These are phyloP conservation scores for Cotesia vestalis DNA, from an alignment of 1,140 invertebrate genomes.

Conservation along the genomic window DNA sequence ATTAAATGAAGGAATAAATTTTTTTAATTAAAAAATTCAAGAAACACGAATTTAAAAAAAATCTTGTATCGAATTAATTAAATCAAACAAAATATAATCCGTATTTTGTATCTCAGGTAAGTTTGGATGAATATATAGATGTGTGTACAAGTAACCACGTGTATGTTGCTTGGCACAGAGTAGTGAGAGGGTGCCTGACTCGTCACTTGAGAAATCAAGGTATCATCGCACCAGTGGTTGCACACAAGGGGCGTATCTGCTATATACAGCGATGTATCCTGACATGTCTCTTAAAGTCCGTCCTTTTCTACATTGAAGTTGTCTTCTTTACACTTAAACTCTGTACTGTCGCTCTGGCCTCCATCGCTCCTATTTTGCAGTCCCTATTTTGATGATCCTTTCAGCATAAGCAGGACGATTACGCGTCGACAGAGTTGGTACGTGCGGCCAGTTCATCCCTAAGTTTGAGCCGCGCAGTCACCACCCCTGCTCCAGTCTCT, in stretches of 20 bases:
- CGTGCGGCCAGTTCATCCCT: slow-evolving; percentile 39
- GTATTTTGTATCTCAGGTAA: too few relatives aligned
- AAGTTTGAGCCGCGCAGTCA: slow-evolving; percentile 31
- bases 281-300: slow-evolving; percentile 19
- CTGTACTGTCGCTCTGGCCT: not conserved
- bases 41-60: too few relatives aligned
- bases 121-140: too few relatives aligned
- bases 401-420: slow-evolving; percentile 32
- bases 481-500: slow-evolving; percentile 22
- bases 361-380: not conserved
- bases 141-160: not conserved
- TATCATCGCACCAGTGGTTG: slow-evolving; percentile 65
- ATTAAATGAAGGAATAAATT: too few relatives aligned
- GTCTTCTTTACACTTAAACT: slow-evolving; percentile 29
- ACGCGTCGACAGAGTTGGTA: slow-evolving; percentile 37
- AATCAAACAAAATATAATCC: too few relatives aligned
- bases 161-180: not conserved
- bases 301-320: not conserved
- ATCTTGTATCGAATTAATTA: too few relatives aligned
- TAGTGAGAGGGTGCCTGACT: slow-evolving; percentile 53
- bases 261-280: slow-evolving; percentile 35
- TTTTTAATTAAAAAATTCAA: too few relatives aligned
- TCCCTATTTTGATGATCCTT: slow-evolving; percentile 36
- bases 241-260: slow-evolving; percentile 62
- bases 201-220: slow-evolving; percentile 66